Evolutionary conservation across 2,797 vertebrate species (phyloP).

Genomic region (Rhinoraja longicauda): DNA sequence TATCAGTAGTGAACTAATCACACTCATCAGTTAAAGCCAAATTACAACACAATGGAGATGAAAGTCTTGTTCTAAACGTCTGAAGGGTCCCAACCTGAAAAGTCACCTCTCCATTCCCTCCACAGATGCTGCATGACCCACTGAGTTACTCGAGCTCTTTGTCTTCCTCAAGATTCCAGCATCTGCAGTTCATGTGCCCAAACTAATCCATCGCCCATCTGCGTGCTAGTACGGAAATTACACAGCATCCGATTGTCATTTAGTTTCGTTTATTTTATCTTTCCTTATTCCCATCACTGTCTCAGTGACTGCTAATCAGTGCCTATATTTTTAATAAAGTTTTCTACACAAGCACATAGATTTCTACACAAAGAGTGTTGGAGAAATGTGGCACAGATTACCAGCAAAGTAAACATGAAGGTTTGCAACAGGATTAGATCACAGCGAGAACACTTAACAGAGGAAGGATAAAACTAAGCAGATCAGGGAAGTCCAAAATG

Average conservation of each 20-base stretch:
- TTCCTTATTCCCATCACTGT: not conserved
- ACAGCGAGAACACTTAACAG: not conserved
- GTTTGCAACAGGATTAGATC: not conserved
- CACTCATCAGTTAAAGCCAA: not conserved
- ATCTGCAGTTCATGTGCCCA: no score
- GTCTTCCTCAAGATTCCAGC: no score
- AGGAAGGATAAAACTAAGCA: slow-evolving; percentile 11
- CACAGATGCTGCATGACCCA: no score
- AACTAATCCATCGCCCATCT: no score
- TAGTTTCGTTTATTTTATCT: no score
- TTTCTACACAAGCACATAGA: not conserved
- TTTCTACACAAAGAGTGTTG: not conserved
- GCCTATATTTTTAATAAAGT: not conserved
- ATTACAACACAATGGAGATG: no score
- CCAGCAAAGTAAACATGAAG: not conserved
- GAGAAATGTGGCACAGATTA: not conserved
- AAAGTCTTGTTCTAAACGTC: no score
- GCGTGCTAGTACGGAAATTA: not conserved
- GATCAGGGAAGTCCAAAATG: slow-evolving; percentile 11
- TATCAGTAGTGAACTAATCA: not conserved
- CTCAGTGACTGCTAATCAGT: not conserved
- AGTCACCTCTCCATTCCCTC: no score
- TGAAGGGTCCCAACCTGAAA: no score
- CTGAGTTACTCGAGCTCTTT: no score
- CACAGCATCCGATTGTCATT: not conserved